Evolutionary conservation across 2,797 vertebrate genomes (phyloP), one percentile per base, ranked within the genome.

Genomic region (Balearica regulorum): DNA sequence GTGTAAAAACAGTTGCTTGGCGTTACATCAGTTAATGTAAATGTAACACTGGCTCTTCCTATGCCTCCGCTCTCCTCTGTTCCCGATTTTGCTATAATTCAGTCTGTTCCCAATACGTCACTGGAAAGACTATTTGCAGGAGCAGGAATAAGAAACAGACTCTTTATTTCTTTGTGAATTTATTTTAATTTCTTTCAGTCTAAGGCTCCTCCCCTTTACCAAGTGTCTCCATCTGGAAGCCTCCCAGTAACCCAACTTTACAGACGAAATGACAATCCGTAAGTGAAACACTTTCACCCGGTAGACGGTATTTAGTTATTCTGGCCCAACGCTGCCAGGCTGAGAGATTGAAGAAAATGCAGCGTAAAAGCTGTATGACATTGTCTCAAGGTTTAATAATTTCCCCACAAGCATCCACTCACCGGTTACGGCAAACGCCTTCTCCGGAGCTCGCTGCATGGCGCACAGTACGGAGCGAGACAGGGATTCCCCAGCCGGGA

Each of bases 1-100:
- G 98, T 98, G 98, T 98, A 98, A 98, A 98, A 98, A 97, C 96
- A 97, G 93, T 98, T 96, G 98, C 98, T 98, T 98, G 98, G 99
- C 97, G 94, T 98, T 98, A 97, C 98, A 98, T 98, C 98, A 96
- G 98, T 98, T 98, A 98, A 98, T 98, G 98, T 97, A 97, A 98
- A 98, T 97, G 98, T 98, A 98, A 98, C 97, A 98, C 98, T 98
- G 96, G 98, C 98, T 98, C 97, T 97, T 96, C 98, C 98, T 97
- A 96, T 98, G 98, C 98, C 80, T 54, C 86, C 98, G 97, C 96
- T 89, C 89, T 77, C 83, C 78, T 85, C 92, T 79, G 48, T 83
- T 90, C 83, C 96, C 87, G 91, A 61, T 83, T 95, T 79, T 80
- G 81, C 96, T 95, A 75, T 83, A 95, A 96, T 78, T 97, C 97